Evolutionary conservation across 1,140 invertebrate genomes (phyloP).

Genomic region (Wasmannia auropunctata): DNA sequence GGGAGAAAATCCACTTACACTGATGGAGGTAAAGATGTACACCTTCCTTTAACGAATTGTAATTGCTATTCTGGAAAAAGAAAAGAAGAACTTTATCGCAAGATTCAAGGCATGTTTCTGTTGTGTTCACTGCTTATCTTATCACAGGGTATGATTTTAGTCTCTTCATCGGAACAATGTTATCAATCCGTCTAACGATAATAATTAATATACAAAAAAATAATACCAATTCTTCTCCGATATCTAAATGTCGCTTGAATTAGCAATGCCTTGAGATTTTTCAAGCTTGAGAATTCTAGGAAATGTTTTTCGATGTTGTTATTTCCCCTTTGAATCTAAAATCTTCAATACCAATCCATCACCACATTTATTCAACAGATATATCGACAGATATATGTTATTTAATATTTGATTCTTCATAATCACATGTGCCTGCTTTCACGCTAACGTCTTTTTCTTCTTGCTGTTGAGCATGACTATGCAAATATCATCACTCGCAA

Average conservation of each 20-base stretch:
- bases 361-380: not conserved
- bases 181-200: not conserved
- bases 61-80: slow-evolving; percentile 65
- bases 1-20: slow-evolving; percentile 58
- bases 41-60: slow-evolving; percentile 53
- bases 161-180: slow-evolving; percentile 2
- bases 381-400: not conserved
- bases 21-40: slow-evolving; percentile 32
- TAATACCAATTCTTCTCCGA: not conserved
- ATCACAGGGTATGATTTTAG: slow-evolving; percentile 48
- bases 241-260: not conserved
- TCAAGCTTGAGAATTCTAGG: not conserved
- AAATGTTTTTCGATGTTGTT: not conserved
- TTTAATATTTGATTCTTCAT: not conserved
- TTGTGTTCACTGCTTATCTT: slow-evolving; percentile 65
- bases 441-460: not conserved
- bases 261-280: not conserved
- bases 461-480: not conserved
- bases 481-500: not conserved
- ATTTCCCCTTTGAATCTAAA: not conserved
- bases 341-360: not conserved
- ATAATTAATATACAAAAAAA: slow-evolving; percentile 20
- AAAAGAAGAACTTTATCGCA: slow-evolving; percentile 42
- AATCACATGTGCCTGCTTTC: not conserved
- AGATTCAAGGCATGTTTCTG: not conserved